Evolutionary conservation across 1,140 invertebrate species (phyloP), one percentile per base, ranked within the genome.

Genomic region (Ylistrum balloti): DNA sequence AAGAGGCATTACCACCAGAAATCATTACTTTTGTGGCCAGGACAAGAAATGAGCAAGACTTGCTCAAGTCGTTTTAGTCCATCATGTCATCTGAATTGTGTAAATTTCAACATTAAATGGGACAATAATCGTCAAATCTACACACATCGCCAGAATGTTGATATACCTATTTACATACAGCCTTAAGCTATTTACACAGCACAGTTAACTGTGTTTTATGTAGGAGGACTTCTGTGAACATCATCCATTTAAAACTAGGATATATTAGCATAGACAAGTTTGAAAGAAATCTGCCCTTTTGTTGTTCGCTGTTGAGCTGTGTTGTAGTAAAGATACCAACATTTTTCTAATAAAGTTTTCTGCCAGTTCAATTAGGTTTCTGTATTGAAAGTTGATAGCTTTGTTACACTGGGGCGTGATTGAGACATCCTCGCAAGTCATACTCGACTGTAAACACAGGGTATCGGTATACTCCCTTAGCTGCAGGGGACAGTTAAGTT

Each of bases 71-170:
- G 56, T 74, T 74, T n/a, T 74, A 17, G 22, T 74, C 56, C 56
- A 74, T 74, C 56, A 74, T 74, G 56, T 28, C 45, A 5, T 48
- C 11, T 28, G 56, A 11, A 0, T 74, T 74, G 56, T 74, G 1
- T 28, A 74, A 28, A n/a, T 74, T 74, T n/a, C 56, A 22, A 74
- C n/a, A 74, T 17, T 74, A 74, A 74, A 74, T 74, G 56, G 56
- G 28, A 74, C 56, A 74, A 74, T 74, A 74, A 74, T 74, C 56
- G 56, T 74, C 56, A 74, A 74, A 74, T 74, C 56, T 74, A 74
- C 56, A 74, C 56, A 74, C 2, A 28, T 74, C 56, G 11, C n/a
- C 56, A 0, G 22, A 74, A n/a, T 74, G 56, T 74, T 74, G 56
- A 74, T 74, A 74, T 74, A 74, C 56, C 56, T 74, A 74, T 74